These are phyloP conservation scores for Hemiscyllium ocellatum DNA, from an alignment of 2,113 vertebrate species.

Conservation along the genomic window DNA sequence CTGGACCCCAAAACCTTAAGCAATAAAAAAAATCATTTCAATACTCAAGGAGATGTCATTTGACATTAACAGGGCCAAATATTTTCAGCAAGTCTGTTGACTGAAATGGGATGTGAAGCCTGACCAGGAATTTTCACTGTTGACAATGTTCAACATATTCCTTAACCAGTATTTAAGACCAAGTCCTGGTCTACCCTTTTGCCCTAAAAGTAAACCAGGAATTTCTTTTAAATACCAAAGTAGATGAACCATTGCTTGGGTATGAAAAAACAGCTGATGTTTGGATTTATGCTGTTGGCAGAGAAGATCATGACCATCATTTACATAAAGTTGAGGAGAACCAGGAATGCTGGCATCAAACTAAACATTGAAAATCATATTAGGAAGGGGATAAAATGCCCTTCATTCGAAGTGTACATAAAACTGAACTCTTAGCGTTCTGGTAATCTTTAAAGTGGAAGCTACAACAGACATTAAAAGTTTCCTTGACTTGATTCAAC, in stretches of 20 bases:
- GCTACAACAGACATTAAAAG: not conserved
- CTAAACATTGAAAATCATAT: not conserved
- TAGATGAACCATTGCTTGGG: not conserved
- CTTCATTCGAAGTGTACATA: not conserved
- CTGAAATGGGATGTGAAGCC: too few relatives aligned
- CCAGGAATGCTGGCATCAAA: not conserved
- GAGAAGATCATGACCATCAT: not conserved
- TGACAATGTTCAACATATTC: not conserved
- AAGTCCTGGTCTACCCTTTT: not conserved
- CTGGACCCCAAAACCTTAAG: not conserved
- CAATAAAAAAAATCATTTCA: not conserved
- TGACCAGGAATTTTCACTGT: not conserved
- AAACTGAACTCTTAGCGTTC: not conserved
- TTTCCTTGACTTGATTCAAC: not conserved
- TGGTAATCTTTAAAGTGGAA: not conserved
- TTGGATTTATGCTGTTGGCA: not conserved
- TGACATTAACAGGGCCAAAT: not conserved
- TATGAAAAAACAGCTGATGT: not conserved
- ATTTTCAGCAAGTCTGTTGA: not conserved
- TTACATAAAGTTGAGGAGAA: not conserved
- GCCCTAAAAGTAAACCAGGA: too few relatives aligned
- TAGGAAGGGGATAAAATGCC: not conserved
- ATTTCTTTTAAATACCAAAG: not conserved
- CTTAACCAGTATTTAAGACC: too few relatives aligned
- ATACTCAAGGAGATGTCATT: not conserved